Conservation (phyloP, 2,113 vertebrate genomes). For the Triplophysa dalaica region DNA sequence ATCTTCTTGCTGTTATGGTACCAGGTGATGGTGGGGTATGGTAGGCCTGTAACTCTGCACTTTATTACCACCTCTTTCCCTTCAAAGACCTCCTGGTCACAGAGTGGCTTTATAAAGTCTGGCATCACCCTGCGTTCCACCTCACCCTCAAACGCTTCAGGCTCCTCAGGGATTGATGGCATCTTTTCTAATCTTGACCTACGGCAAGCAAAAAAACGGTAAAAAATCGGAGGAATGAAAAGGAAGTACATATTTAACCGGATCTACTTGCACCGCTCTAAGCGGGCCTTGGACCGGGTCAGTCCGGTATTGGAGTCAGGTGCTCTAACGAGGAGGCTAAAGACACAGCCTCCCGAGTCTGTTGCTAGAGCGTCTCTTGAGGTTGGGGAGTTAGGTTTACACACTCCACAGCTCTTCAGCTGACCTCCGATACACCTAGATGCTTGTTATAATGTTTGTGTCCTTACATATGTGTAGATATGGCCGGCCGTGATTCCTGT, state of each 20-base stretch:
- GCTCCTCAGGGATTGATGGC: slow-evolving; percentile 95
- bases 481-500: slow-evolving; percentile 82
- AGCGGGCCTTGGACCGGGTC: too few species aligned
- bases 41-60: slow-evolving; percentile 88
- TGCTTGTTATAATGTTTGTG: neutral
- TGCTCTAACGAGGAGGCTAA: too few species aligned
- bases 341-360: too few species aligned
- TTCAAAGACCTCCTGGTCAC: slow-evolving; percentile 88
- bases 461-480: slow-evolving; percentile 83
- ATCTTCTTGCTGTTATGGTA: slow-evolving; percentile 90
- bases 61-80: slow-evolving; percentile 85
- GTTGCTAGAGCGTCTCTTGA: too few species aligned
- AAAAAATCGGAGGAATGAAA: neutral
- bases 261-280: too few species aligned
- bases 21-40: slow-evolving; percentile 93
- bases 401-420: too few species aligned
- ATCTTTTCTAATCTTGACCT: slow-evolving; percentile 96
- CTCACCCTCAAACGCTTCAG: slow-evolving; percentile 83
- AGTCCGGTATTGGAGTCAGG: too few species aligned
- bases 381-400: too few species aligned
- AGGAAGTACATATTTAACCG: neutral
- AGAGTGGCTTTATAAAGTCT: slow-evolving; percentile 87
- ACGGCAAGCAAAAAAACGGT: neutral
- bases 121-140: slow-evolving; percentile 89
- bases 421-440: neutral